phyloP scores from a whole-genome alignment of 2,888 invertebrate genomes.

The Toxonevra muliebris region DNA sequence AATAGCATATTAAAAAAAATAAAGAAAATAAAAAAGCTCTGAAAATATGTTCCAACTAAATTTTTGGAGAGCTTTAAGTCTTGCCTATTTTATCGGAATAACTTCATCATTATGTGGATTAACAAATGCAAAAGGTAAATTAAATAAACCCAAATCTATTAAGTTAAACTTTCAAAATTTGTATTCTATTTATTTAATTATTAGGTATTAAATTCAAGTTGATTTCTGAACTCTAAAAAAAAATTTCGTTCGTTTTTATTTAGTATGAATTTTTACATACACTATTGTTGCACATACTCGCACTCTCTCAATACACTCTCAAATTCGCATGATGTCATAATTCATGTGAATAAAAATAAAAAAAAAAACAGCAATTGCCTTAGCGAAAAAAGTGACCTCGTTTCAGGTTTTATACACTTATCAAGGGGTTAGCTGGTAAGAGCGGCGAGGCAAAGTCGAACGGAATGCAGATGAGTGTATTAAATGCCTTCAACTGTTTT shows the following conservation, averaged over 20 bases:
- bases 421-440: no score
- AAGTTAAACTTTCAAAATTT: no score
- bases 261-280: background rate
- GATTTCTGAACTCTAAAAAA: no score
- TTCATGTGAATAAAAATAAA: slow-evolving; percentile 19
- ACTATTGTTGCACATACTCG: background rate
- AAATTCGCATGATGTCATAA: slow-evolving; percentile 28
- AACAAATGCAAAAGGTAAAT: slow-evolving; percentile 41
- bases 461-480: no score
- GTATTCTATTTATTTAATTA: no score
- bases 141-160: background rate
- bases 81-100: slow-evolving; percentile 20
- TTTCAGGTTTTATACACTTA: slow-evolving; percentile 1
- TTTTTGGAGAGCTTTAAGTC: slow-evolving; percentile 24
- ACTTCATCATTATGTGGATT: slow-evolving; percentile 35
- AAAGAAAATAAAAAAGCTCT: background rate
- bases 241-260: background rate
- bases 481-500: no score
- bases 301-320: slow-evolving; percentile 1
- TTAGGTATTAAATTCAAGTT: no score
- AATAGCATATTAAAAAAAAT: no score
- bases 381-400: slow-evolving; percentile 27
- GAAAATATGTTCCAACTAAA: slow-evolving; percentile 18
- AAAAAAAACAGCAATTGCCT: slow-evolving; percentile 10
- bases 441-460: no score